Conservation (phyloP, 2,888 invertebrate genomes). For the Athalia circularis region DNA sequence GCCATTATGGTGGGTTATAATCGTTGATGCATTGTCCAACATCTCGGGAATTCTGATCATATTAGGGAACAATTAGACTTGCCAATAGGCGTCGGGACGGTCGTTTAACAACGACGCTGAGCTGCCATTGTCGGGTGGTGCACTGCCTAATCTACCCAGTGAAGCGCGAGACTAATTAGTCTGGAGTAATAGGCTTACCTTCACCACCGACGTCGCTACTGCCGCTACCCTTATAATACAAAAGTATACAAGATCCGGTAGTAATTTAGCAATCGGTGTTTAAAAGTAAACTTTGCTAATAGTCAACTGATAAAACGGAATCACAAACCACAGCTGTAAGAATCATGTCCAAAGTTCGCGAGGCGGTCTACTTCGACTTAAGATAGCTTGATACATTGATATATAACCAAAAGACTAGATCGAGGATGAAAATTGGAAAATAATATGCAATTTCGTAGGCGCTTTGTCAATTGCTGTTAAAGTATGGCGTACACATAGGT, state of each 20-base stretch:
- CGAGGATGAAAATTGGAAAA: neutral
- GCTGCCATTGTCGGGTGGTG: slow-evolving; percentile 37
- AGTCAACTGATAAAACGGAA: slow-evolving; percentile 18
- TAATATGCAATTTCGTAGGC: neutral
- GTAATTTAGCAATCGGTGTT: slow-evolving; percentile 37
- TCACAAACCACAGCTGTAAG: neutral
- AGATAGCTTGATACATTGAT: neutral
- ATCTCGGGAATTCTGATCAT: slow-evolving; percentile 31
- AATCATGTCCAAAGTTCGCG: neutral
- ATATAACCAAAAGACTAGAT: no score
- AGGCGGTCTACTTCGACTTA: neutral
- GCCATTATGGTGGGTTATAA: slow-evolving; percentile 36
- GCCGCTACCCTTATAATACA: slow-evolving; percentile 7
- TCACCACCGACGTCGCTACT: slow-evolving; percentile 23
- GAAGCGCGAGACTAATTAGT: slow-evolving; percentile 44
- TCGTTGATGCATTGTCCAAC: slow-evolving; percentile 34
- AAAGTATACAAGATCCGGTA: slow-evolving; percentile 34
- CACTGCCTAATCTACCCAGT: slow-evolving; percentile 34
- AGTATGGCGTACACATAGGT: neutral
- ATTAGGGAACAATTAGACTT: slow-evolving; percentile 45
- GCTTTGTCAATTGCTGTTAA: slow-evolving; percentile 19
- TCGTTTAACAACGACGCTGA: slow-evolving; percentile 42
- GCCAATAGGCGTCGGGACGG: slow-evolving; percentile 45
- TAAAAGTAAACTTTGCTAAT: slow-evolving; percentile 20
- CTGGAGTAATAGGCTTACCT: slow-evolving; percentile 46